Base-by-base conservation (phyloP, 2,888 invertebrate genomes). In the Tetranychus piercei region DNA sequence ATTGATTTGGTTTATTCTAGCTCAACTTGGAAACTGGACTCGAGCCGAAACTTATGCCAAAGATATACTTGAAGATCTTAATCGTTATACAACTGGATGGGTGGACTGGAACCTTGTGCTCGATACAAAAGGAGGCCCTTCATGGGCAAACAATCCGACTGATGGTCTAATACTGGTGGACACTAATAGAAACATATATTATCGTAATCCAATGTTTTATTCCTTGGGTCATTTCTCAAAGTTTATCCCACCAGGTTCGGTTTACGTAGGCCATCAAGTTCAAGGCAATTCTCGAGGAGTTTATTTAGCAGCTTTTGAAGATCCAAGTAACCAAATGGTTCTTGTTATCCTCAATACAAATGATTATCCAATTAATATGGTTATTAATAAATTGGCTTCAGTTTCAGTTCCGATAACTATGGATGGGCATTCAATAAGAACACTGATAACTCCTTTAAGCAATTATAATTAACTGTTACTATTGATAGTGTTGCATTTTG, bases 41-140 rank as follows among this genome's bases (percentile, higher is more conserved):
- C 84, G 91, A 77, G 92, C 86, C 0, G 87, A 88, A 78, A 80
- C 80, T 67, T 90, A 91, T 80, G 85, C 88, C 0, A 45, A 23
- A 4, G 73, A 73, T 22, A 73, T 73, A 43, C 76, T 80, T 65
- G 76, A 84, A 81, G 84, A 84, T 78, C 78, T 86, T 74, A 83
- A 84, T 78, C 82, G 85, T 79, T 84, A 83, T 80, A 84, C 84
- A 1, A 80, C 81, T 86, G 86, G 86, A 82, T 86, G 86, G 86
- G 82, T 83, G 6, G 86, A 86, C 78, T 86, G 86, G 86, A 86
- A 86, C 79, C 79, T 86, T 72, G 84, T 83, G 3, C 80, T 86
- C 22, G 81, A 85, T 78, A 78, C 81, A 76, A 74, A 80, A 55
- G 86, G 86, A 9, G 86, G 86, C 6, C 86, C 86, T 6, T 85